Conservation (phyloP, 2,888 invertebrate genomes). For the Pelosia muscerda region DNA sequence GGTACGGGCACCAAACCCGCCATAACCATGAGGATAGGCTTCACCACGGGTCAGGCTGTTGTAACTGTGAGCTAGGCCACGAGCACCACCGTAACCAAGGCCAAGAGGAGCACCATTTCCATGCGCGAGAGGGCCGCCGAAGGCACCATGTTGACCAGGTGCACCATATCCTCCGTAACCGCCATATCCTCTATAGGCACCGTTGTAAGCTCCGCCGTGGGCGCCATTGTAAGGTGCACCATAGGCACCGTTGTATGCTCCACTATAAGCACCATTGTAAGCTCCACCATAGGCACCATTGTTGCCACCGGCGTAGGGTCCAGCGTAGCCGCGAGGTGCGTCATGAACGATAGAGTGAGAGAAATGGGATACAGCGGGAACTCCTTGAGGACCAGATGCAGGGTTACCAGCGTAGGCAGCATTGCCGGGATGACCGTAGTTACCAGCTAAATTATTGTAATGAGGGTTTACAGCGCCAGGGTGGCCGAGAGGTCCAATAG, state of each 20-base stretch:
- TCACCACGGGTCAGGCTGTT: conserved; percentile 40
- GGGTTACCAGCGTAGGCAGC: conserved; percentile 24
- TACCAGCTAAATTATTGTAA: conserved; percentile 21
- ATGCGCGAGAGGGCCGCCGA: conserved; percentile 33
- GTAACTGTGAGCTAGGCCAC: conserved; percentile 43
- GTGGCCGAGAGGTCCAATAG: conserved; percentile 17
- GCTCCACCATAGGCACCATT: conserved; percentile 37
- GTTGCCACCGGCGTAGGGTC: conserved; percentile 42
- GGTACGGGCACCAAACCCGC: conserved; percentile 39
- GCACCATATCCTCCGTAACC: conserved; percentile 2
- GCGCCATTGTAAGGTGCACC: conserved; percentile 10
- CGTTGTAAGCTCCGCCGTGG: conserved; percentile 20
- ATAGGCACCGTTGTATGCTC: conserved; percentile 20
- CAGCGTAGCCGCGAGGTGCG: conserved; percentile 43
- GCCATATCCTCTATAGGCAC: conserved; percentile 17
- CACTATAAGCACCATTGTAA: conserved; percentile 34
- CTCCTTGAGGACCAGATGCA: conserved; percentile 34
- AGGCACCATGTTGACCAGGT: conserved; percentile 27
- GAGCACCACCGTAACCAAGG: conserved; percentile 35
- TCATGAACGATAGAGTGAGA: conserved; percentile 51
- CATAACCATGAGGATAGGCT: conserved; percentile 29
- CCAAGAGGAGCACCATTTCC: conserved; percentile 35
- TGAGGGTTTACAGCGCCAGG: conserved; percentile 16
- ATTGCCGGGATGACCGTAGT: conserved; percentile 20
- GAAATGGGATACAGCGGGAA: conserved; percentile 48